A percentile compares a stretch with the other conserved stretches of the same genome.
These are phyloP conservation scores for Sinella curviseta DNA, from an alignment of 1,140 invertebrate genomes.

Conservation along the genomic window DNA sequence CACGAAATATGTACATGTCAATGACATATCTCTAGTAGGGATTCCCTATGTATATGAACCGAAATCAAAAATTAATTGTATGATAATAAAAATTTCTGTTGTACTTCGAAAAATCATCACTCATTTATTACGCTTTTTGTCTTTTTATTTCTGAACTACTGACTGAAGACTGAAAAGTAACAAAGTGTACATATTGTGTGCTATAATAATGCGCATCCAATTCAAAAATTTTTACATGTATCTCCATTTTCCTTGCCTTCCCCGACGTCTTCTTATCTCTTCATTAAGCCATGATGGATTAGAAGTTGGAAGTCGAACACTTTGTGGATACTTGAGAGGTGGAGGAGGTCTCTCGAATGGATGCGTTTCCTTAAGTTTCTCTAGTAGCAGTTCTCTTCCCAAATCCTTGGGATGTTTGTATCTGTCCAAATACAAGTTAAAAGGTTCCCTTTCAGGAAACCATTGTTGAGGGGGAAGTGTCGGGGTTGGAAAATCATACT, in stretches of 20 bases:
- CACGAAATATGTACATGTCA: too few species aligned
- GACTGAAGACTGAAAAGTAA: too few species aligned
- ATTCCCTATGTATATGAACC: too few species aligned
- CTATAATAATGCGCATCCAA: too few species aligned
- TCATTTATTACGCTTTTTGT: too few species aligned
- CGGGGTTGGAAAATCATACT: constrained; percentile 81
- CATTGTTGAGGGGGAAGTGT: constrained; percentile 74
- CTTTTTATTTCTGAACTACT: too few species aligned
- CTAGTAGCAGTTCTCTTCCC: constrained; percentile 79
- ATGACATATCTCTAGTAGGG: too few species aligned
- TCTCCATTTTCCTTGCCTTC: constrained; percentile 54
- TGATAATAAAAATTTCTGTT: too few species aligned
- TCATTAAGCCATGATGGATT: constrained; percentile 75
- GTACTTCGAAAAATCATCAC: too few species aligned
- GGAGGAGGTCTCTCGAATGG: constrained; percentile 74
- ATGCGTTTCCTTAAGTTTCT: constrained; percentile 75
- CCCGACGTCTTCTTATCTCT: constrained; percentile 67
- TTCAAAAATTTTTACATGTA: too few species aligned
- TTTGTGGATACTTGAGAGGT: constrained; percentile 72
- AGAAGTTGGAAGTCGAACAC: constrained; percentile 60
- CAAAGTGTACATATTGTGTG: too few species aligned
- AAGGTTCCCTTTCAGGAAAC: constrained; percentile 78
- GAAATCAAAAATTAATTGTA: too few species aligned
- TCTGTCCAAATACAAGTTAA: constrained; percentile 83
- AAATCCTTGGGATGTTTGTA: constrained; percentile 87